These are phyloP conservation scores for Sphaerodactylus townsendi DNA, from an alignment of 2,113 vertebrate species.

Conservation along the genomic window DNA sequence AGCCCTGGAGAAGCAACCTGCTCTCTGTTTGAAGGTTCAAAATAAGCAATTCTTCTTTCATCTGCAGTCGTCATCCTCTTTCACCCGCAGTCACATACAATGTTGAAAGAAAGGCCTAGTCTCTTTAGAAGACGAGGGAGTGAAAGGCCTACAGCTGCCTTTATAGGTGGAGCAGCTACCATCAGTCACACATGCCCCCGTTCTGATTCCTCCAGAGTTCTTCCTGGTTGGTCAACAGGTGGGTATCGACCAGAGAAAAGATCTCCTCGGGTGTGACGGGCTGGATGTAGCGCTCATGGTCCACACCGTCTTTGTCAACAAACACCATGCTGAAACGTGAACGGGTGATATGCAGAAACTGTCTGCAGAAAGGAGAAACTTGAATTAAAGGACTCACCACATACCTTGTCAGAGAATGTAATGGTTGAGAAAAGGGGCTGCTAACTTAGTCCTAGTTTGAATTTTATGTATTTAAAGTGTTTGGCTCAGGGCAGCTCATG, in stretches of 20 bases:
- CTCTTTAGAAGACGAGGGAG: background rate
- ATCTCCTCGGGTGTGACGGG: conserved; percentile 86
- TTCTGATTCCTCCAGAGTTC: conserved; percentile 69
- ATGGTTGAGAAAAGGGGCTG: background rate
- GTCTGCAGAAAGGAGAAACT: conserved; percentile 69
- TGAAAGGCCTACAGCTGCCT: background rate
- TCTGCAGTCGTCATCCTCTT: too few relatives aligned
- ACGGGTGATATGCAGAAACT: conserved; percentile 83
- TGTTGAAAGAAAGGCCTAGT: conserved; percentile 13
- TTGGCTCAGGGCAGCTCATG: too few relatives aligned
- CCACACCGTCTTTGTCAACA: conserved; percentile 85
- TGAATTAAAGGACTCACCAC: background rate
- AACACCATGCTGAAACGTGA: conserved; percentile 90
- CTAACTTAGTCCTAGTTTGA: too few relatives aligned
- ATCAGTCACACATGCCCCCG: conserved; percentile 85
- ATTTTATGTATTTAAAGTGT: too few relatives aligned
- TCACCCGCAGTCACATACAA: conserved; percentile 2
- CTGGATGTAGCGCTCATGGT: conserved; percentile 88
- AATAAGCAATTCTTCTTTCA: conserved; percentile 17
- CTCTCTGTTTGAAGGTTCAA: background rate
- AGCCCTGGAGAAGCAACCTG: background rate
- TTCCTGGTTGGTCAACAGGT: conserved; percentile 85
- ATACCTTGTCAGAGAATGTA: background rate
- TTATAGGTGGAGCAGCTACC: conserved; percentile 44
- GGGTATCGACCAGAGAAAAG: conserved; percentile 87